Conservation (phyloP, 2,113 vertebrate genomes). For the Microcebus murinus region DNA sequence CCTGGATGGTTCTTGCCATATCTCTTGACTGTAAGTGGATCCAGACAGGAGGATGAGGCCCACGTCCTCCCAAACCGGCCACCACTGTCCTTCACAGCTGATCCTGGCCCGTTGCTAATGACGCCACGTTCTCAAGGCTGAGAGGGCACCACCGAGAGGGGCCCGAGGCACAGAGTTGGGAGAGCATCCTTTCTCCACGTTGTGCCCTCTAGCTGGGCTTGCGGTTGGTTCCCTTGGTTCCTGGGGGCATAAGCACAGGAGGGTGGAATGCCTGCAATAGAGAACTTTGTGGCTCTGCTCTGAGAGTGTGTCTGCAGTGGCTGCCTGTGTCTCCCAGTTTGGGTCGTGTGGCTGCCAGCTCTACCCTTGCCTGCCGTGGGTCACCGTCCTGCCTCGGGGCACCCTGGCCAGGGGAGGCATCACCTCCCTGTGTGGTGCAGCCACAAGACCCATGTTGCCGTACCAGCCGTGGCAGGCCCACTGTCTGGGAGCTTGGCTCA, state of each 20-base stretch:
- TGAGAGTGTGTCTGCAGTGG: neutral
- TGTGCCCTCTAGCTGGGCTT: neutral
- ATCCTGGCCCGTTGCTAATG: neutral
- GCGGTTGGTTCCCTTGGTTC: neutral
- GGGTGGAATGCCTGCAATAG: neutral
- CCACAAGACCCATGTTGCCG: neutral
- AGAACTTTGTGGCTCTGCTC: neutral
- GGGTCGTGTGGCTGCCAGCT: neutral
- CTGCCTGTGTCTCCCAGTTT: rapidly evolving
- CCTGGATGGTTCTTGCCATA: neutral
- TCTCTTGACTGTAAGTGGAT: neutral
- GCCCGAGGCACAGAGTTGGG: neutral
- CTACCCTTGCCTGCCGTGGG: neutral
- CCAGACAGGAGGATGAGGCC: neutral
- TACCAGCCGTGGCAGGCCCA: neutral
- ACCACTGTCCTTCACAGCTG: neutral
- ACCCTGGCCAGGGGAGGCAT: neutral
- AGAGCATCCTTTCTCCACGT: neutral
- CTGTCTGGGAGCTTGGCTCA: neutral
- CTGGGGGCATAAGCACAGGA: neutral
- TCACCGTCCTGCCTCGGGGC: neutral
- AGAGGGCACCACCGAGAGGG: neutral
- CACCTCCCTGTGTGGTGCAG: neutral
- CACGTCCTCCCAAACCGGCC: rapidly evolving
- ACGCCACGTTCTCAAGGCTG: neutral